Evolutionary conservation across 2,888 invertebrate genomes (phyloP), one percentile per base, ranked within the genome.

Genomic region (Ochropleura leucogaster): DNA sequence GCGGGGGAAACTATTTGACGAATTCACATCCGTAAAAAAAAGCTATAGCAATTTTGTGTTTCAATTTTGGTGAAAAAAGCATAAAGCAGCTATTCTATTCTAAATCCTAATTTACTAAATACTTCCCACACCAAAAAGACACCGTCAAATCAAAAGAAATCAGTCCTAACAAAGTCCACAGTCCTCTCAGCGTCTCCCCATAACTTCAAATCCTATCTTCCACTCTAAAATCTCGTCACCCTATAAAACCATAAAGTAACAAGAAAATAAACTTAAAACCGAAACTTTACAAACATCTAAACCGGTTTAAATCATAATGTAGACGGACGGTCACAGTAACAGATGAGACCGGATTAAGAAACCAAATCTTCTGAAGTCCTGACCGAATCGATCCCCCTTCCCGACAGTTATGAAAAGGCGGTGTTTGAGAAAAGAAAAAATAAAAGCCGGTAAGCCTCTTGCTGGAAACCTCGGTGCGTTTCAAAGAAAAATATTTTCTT

Each of bases 361-460:
- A 89, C 88, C 88, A 92, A 94, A 94, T 93, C 93, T 91, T 87
- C 90, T 89, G 49, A 75, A 79, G 75, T 71, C 40, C 79, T 71
- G 90, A 90, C 90, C 91, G 91, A 89, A 93, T 93, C 92, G 92
- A 93, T 92, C 91, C 91, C 68, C 30, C 20, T 12, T 44, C 57
- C 89, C 88, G 94, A 95, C 95, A 94, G 92, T 94, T 95, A 96
- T 95, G 94, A 95, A 96, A 95, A 94, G 95, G 90, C 88, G 86
- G 93, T 86, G 91, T 93, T 91, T 90, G 89, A 87, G 86, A 89
- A 88, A 89, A 90, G 88, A 92, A 90, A 92, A 91, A 89, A 93
- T 94, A 94, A 92, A 93, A 69, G 74, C 93, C 89, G 85, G 85
- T 94, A 95, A 94, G 93, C 94, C 89, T 87, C 90, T 90, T 89